Evolutionary conservation across 2,888 invertebrate genomes (phyloP).

Genomic region (Euphydryas editha): DNA sequence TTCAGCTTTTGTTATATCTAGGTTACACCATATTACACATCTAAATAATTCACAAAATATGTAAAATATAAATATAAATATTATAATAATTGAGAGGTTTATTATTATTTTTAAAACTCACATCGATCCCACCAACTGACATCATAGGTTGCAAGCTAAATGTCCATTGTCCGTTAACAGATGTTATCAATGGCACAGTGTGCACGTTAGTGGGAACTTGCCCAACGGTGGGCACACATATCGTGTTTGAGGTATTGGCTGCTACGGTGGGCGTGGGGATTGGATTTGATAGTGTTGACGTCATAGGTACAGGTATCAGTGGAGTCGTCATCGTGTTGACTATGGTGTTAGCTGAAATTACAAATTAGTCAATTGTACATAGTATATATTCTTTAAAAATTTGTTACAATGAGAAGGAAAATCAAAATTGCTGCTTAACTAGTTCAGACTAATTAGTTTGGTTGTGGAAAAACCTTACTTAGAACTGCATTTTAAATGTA

Average conservation of each 20-base stretch:
- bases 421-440: no score
- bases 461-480: no score
- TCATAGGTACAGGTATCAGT: constrained; percentile 45
- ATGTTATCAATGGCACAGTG: constrained; percentile 72
- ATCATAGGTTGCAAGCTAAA: constrained; percentile 76
- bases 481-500: no score
- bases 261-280: constrained; percentile 43
- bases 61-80: no score
- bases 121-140: constrained; percentile 73
- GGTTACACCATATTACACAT: no score
- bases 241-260: constrained; percentile 29
- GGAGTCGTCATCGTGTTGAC: constrained; percentile 61
- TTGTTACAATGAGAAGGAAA: no score
- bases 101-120: constrained; percentile 57
- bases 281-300: constrained; percentile 37
- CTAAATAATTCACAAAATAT: no score
- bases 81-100: no score
- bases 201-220: constrained; percentile 64
- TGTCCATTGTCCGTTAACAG: constrained; percentile 78
- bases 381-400: no score
- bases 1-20: no score
- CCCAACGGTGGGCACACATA: constrained; percentile 43
- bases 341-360: constrained; percentile 52
- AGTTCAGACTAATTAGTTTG: no score
- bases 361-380: not conserved